Conservation (phyloP, 2,888 invertebrate genomes). For the Cosmopolites sordidus region DNA sequence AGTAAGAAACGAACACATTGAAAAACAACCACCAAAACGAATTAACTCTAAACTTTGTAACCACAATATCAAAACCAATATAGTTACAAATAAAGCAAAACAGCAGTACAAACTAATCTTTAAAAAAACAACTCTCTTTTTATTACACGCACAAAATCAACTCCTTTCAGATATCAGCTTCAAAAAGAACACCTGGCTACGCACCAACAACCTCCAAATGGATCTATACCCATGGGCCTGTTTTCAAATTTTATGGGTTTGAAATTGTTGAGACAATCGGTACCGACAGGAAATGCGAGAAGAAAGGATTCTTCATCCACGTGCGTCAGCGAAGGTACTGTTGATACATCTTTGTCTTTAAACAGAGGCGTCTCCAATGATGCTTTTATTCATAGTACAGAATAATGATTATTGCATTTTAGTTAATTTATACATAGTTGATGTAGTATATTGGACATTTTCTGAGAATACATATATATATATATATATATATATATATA, state of each 20-base stretch:
- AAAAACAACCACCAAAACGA: too few species aligned
- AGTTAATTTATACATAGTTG: too few species aligned
- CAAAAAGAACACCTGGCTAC: constrained; percentile 63
- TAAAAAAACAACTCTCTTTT: too few species aligned
- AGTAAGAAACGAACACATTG: too few species aligned
- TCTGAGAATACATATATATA: too few species aligned
- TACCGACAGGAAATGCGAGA: constrained; percentile 3
- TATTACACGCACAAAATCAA: too few species aligned
- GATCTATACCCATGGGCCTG: constrained; percentile 57
- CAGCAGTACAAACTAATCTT: too few species aligned
- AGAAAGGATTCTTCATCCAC: constrained; percentile 17
- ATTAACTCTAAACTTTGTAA: too few species aligned
- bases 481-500: too few species aligned
- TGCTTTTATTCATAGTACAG: background rate
- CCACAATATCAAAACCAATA: background rate
- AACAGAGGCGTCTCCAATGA: background rate
- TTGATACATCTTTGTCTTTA: constrained; percentile 25
- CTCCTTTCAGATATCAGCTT: constrained; percentile 55
- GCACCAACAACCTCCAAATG: constrained; percentile 50
- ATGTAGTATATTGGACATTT: too few species aligned
- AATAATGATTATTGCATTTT: too few species aligned
- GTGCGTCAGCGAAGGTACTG: constrained; percentile 12
- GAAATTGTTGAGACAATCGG: constrained; percentile 50
- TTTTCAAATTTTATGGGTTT: constrained; percentile 71
- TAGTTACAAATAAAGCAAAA: too few species aligned